Evolutionary conservation across 2,113 vertebrate genomes (phyloP), one percentile per base, ranked within the genome.

Genomic region (Nymphicus hollandicus): DNA sequence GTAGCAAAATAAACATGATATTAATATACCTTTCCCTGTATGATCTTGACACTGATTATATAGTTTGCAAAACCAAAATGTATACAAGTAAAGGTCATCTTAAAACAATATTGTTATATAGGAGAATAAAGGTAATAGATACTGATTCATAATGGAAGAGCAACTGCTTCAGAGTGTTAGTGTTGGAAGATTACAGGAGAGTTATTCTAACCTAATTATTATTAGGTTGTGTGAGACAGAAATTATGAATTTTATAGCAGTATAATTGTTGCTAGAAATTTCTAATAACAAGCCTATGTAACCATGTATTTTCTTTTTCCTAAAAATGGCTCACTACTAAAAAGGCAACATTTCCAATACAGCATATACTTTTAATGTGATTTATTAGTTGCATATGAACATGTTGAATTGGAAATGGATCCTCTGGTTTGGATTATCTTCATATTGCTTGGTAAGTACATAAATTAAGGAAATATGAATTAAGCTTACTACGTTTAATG

Each of bases 401-500:
- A 53, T 47, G 11, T 35, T 64, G 22, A 41, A 65, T 15, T 60
- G 55, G 10, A 35, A 19, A 64, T 3, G 8, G 16, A 47, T 64
- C 4, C 27, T 78, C 81, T 64, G 10, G 13, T 70, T 69, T 71
- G 46, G 28, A 3, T 31, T 70, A 33, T 68, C 93, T 92, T 41
- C 1, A 1, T 77, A 46, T 66, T 53, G 44, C 13, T 93, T 92
- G 25, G 14, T 87, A 44, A 88, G 19, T 71, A 86, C 79, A 93
- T 93, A 93, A 43, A 89, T 88, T 94, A 92, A 63, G 25, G 55
- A 95, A 95, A 6, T 71, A 94, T 86, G 83, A 95, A 93, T 96
- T 97, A 94, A 95, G 37, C 25, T 81, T 65, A 79, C 53, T 63
- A 63, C n/a, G 23, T 91, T 96, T 97, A 98, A 98, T 97, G 93